Base-by-base conservation (phyloP, 2,888 invertebrate species). In the Colletes collaris region DNA sequence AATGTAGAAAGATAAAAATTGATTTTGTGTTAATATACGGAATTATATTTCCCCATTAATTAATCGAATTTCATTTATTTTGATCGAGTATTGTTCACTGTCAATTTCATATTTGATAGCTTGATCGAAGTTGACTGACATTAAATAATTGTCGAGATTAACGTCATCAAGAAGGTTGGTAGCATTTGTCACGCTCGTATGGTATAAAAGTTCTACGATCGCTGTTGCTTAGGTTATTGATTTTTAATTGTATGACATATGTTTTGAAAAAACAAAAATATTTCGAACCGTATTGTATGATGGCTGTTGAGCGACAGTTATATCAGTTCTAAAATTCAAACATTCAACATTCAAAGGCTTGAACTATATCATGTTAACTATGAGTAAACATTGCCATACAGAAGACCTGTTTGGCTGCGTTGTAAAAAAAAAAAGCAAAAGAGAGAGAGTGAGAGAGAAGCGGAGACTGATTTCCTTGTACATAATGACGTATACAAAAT, bases 181-280 rank as follows among this genome's bases (percentile, higher is more conserved):
- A 84, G 53, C 73, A 78, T 81, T 75, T 79, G 71, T 52, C 50
- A 40, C 53, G 65, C 35, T 75, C 59, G 49, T 60, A 74, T n/a
- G 46, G 63, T 52, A 77, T 49, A 58, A 69, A 75, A 68, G 58
- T 68, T 74, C 69, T 75, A 55, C 56, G 56, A 76, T 83, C 27
- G n/a, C 74, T 81, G 68, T 76, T 70, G 59, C 74, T 85, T 76
- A 76, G 76, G 71, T 83, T 87, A 87, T 87, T 87, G 87, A 87
- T 87, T 87, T 86, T 71, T 63, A 46, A 52, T 11, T 65, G 74
- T 63, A 64, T 66, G 60, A 59, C 77, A 70, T 64, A 59, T 73
- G 62, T 68, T 69, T 59, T 46, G 27, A 8, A 19, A 70, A 62
- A 76, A 50, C 16, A 60, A 68, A 67, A 77, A 79, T 69, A 59